Evolutionary conservation across 2,888 invertebrate genomes (phyloP), one percentile per base, ranked within the genome.

Genomic region (Rhagophthalmus giganteus): DNA sequence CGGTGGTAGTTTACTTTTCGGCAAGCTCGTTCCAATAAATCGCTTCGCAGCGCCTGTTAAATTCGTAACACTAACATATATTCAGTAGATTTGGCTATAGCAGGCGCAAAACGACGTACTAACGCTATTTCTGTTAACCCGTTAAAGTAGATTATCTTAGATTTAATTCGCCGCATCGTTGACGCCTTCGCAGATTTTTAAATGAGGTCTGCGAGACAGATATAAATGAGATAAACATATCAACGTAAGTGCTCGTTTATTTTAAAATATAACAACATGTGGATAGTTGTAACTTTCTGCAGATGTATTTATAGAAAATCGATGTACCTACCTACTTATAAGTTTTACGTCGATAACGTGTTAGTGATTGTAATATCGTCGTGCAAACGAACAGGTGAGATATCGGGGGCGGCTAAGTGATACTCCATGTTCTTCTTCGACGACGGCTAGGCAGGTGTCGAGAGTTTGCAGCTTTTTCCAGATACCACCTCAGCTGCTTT

Each of bases 1-100:
- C 54, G 59, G 65, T 60, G 57, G 39, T 44, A 60, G 63, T 68
- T 65, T 66, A 60, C 64, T 66, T 69, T 67, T 69, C 69, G 66
- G 51, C 62, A 58, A 64, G 66, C 55, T 63, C 65, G 57, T 65
- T 64, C 55, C 63, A 63, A 68, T 69, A 69, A 69, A 69, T 69
- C 69, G 63, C 57, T 68, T 66, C 65, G 54, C 69, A 62, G 57
- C 35, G 52, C 55, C 59, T 57, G 53, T 55, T 57, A 54, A 54
- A 58, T 50, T 49, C 52, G 58, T 58, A 57, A 57, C 55, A 53
- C 55, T 55, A 55, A 55, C 56, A 54, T 57, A 59, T 59, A 57
- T 59, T 57, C 41, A 13, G 52, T 47, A 38, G 41, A 46, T 51
- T 47, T 47, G 47, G 47, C 32, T 42, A 47, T 52, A 39, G 41